A percentile compares a stretch with the other conserved stretches of the same genome.
Evolutionary conservation across 2,888 invertebrate genomes (phyloP).

Genomic region (Hyposoter didymator): DNA sequence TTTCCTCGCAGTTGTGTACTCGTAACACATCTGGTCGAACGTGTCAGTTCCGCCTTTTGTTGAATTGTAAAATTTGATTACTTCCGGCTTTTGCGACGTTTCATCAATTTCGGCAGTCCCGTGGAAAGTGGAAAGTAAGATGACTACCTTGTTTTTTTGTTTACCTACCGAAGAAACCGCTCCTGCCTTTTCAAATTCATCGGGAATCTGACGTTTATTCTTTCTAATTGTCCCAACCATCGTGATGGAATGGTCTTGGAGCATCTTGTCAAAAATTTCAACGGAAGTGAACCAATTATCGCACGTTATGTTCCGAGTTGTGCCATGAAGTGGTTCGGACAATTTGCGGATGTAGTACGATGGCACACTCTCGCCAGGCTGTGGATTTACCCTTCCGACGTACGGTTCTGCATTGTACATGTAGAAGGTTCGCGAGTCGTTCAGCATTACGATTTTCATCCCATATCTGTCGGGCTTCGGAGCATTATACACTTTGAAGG

Average conservation of each 20-base stretch:
- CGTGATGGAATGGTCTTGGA: slow-evolving; percentile 61
- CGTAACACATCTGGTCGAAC: slow-evolving; percentile 23
- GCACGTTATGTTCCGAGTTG: slow-evolving; percentile 65
- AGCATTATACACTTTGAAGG: slow-evolving; percentile 64
- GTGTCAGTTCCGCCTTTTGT: slow-evolving; percentile 21
- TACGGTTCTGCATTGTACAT: background rate
- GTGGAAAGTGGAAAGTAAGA: background rate
- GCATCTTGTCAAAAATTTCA: slow-evolving; percentile 56
- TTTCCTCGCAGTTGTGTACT: slow-evolving; percentile 16
- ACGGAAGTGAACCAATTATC: slow-evolving; percentile 71
- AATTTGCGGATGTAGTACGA: background rate
- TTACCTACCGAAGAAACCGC: too few species aligned
- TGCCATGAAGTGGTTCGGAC: slow-evolving; percentile 56
- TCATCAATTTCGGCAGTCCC: too few species aligned
- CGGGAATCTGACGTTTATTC: slow-evolving; percentile 58
- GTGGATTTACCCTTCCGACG: background rate
- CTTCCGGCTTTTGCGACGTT: slow-evolving; percentile 22
- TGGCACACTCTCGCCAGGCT: background rate
- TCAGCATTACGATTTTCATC: slow-evolving; percentile 61
- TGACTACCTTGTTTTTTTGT: slow-evolving; percentile 56
- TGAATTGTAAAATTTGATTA: slow-evolving; percentile 20
- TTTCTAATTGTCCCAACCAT: slow-evolving; percentile 70
- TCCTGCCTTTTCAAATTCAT: background rate
- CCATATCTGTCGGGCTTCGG: slow-evolving; percentile 73
- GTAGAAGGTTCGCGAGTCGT: background rate